Conservation (phyloP, 2,888 invertebrate species). For the Germaria angustata region DNA sequence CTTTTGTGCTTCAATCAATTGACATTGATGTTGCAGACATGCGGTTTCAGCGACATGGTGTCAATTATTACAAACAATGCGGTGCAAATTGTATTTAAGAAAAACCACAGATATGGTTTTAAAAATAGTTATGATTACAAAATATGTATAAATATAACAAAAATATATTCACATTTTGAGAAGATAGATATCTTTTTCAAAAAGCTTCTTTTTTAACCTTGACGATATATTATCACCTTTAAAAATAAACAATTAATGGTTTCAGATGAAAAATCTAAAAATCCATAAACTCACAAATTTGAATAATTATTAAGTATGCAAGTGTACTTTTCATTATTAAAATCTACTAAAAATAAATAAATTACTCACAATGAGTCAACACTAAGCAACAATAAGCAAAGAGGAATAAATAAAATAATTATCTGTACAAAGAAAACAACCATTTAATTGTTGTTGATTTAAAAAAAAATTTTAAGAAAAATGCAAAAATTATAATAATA, state of each 20-base stretch:
- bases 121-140: too few relatives aligned
- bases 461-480: neutral
- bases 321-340: neutral
- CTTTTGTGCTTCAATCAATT: too few relatives aligned
- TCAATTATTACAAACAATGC: too few relatives aligned
- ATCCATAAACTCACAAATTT: neutral
- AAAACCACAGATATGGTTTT: too few relatives aligned
- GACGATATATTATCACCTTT: neutral
- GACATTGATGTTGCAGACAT: too few relatives aligned
- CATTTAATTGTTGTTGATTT: neutral
- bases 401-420: conserved; percentile 9
- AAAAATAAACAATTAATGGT: neutral
- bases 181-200: neutral
- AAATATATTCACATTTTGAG: too few relatives aligned
- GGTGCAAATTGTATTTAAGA: too few relatives aligned
- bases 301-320: neutral
- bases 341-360: conserved; percentile 15
- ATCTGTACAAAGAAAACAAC: conserved; percentile 28
- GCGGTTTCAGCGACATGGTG: too few relatives aligned
- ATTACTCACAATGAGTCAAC: conserved; percentile 44
- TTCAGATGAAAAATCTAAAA: neutral
- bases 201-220: neutral
- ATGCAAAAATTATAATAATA: neutral
- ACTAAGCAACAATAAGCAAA: conserved; percentile 4
- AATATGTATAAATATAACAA: too few relatives aligned